Conservation (phyloP, 2,113 vertebrate species). For the Oceanites oceanicus region DNA sequence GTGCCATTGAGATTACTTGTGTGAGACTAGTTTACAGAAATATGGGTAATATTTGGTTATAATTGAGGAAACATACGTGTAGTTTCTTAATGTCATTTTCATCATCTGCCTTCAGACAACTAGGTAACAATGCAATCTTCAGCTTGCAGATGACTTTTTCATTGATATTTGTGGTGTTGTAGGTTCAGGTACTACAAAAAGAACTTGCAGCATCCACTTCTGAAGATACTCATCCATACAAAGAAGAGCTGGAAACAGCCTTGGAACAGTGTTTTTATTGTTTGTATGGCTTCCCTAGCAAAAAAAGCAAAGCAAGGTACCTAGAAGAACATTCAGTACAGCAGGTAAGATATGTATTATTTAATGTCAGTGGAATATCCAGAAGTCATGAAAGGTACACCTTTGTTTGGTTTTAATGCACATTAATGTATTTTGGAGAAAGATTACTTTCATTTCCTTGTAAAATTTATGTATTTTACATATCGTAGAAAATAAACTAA, state of each 20-base stretch:
- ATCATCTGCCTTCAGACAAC: neutral
- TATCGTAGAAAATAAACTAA: neutral
- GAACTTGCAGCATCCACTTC: slow-evolving; percentile 81
- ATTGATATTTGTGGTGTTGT: neutral
- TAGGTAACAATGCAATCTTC: neutral
- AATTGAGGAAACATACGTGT: neutral
- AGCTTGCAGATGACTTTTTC: neutral
- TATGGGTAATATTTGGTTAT: neutral
- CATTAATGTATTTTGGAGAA: neutral
- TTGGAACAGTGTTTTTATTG: slow-evolving; percentile 98
- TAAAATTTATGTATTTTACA: neutral
- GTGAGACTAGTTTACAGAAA: neutral
- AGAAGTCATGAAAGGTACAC: neutral
- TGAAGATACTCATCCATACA: slow-evolving; percentile 87
- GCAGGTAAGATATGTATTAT: slow-evolving; percentile 76
- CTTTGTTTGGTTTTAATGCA: neutral
- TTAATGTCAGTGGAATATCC: neutral
- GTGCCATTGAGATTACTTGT: neutral
- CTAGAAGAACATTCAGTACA: slow-evolving; percentile 94
- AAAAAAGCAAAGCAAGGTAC: slow-evolving; percentile 97
- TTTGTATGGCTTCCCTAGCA: slow-evolving; percentile 92
- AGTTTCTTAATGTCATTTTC: neutral
- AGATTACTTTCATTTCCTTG: neutral
- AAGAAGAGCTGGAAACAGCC: slow-evolving; percentile 94
- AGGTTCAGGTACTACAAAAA: slow-evolving; percentile 90